A percentile compares a stretch with the other conserved stretches of the same genome.
phyloP scores from a whole-genome alignment of 2,797 vertebrate species.

The Channallabes apus region DNA sequence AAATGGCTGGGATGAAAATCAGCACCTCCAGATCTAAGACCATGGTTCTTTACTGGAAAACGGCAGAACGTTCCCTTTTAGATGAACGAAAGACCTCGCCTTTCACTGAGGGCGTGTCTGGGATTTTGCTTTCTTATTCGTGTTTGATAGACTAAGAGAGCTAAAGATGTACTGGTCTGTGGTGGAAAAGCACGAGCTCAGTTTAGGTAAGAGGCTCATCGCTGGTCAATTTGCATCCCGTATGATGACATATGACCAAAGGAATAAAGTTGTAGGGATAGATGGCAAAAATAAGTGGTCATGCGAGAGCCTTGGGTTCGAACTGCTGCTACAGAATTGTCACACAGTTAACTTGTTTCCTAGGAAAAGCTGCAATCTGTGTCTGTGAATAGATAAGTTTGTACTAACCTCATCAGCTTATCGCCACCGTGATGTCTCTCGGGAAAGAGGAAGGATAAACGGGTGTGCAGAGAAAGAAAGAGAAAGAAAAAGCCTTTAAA shows the following conservation, averaged over 20 bases:
- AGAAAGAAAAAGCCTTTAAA: background rate
- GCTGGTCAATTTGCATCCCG: background rate
- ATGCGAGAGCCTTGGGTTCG: background rate
- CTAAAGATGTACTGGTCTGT: too few relatives aligned
- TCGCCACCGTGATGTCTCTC: background rate
- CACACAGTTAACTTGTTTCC: too few relatives aligned
- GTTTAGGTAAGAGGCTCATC: background rate
- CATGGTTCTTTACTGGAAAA: background rate
- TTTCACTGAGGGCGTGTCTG: background rate
- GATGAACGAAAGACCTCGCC: background rate
- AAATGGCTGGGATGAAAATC: background rate
- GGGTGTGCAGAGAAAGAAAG: background rate
- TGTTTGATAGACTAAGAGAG: too few relatives aligned
- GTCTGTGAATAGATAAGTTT: background rate
- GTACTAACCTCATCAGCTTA: background rate
- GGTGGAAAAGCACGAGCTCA: background rate
- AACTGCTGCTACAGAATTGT: too few relatives aligned
- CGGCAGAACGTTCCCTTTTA: background rate
- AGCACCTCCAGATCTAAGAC: background rate
- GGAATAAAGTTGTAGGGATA: background rate
- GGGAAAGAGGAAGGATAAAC: background rate
- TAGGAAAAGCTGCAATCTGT: background rate
- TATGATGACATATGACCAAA: background rate
- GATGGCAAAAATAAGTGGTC: background rate
- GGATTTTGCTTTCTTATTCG: background rate